Percentiles rank a stretch among this genome's conserved stretches.
Evolutionary conservation across 1,140 invertebrate genomes (phyloP).

Genomic region (Eriocheir sinensis): DNA sequence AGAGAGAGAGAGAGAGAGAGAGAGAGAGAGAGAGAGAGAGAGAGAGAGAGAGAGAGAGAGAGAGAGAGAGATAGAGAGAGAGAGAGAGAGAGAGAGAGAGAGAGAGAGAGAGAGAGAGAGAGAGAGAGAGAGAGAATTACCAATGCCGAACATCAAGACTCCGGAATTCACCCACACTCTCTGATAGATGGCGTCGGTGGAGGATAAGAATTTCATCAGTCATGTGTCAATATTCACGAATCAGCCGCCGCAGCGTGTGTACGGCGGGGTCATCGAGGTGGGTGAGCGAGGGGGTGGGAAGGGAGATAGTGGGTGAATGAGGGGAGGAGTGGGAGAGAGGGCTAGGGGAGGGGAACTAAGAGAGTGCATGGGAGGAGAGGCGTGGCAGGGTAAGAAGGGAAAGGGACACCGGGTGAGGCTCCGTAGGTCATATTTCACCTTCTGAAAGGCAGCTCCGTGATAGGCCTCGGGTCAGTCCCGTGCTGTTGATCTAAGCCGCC

Average conservation of each 20-base stretch:
- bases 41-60: conserved; percentile 6
- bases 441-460: conserved; percentile 51
- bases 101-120: conserved; percentile 30
- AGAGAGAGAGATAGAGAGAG: neutral
- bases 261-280: too few species aligned
- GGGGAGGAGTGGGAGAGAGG: neutral
- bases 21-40: conserved; percentile 24
- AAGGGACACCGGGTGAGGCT: neutral
- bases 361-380: neutral
- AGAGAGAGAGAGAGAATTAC: neutral
- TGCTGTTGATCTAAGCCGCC: conserved; percentile 68
- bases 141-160: neutral
- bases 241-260: neutral
- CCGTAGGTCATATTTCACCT: conserved; percentile 62
- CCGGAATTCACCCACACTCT: neutral
- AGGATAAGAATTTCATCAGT: conserved; percentile 2
- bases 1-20: conserved; percentile 9
- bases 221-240: neutral
- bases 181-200: neutral
- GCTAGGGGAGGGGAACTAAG: neutral
- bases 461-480: conserved; percentile 66
- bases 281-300: neutral
- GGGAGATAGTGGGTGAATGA: neutral
- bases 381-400: neutral
- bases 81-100: neutral